phyloP scores from a whole-genome alignment of 2,113 vertebrate species.

The Cisticola juncidis region DNA sequence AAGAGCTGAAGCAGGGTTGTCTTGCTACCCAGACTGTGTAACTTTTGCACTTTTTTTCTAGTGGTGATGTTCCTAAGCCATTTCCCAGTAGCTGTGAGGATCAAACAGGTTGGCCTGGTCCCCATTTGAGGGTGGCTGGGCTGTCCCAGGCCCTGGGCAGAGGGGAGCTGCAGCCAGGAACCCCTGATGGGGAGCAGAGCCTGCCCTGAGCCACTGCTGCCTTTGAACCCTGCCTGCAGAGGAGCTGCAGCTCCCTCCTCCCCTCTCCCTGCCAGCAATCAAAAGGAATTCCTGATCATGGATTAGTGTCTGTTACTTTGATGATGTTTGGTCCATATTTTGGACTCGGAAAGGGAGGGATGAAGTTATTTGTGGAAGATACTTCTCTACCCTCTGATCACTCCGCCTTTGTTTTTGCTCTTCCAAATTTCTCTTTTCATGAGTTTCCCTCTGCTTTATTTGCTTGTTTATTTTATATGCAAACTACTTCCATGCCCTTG shows the following conservation, averaged over 20 bases:
- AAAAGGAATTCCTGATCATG: not conserved
- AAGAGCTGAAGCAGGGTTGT: constrained; percentile 4
- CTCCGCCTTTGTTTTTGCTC: not conserved
- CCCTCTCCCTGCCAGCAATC: not conserved
- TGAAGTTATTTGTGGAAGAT: not conserved
- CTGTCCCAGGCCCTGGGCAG: not conserved
- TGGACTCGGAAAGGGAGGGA: not conserved
- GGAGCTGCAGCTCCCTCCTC: not conserved
- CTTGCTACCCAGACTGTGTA: not conserved
- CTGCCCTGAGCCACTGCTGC: not conserved
- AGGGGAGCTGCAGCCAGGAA: not conserved
- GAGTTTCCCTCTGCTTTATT: not conserved
- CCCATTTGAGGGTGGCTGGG: not conserved
- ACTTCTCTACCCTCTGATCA: not conserved
- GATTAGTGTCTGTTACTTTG: not conserved
- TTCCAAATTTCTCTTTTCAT: not conserved
- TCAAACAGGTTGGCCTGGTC: not conserved
- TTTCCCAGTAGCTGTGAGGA: not conserved
- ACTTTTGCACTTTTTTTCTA: not conserved
- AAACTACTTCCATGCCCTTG: not conserved
- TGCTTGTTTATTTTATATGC: not conserved
- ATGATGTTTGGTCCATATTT: not conserved
- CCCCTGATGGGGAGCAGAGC: rapidly evolving
- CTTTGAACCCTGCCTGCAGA: not conserved
- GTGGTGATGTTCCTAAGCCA: not conserved